A percentile compares a stretch with the other conserved stretches of the same genome.
Evolutionary conservation across 2,113 vertebrate species (phyloP).

Genomic region (Steatornis caripensis): DNA sequence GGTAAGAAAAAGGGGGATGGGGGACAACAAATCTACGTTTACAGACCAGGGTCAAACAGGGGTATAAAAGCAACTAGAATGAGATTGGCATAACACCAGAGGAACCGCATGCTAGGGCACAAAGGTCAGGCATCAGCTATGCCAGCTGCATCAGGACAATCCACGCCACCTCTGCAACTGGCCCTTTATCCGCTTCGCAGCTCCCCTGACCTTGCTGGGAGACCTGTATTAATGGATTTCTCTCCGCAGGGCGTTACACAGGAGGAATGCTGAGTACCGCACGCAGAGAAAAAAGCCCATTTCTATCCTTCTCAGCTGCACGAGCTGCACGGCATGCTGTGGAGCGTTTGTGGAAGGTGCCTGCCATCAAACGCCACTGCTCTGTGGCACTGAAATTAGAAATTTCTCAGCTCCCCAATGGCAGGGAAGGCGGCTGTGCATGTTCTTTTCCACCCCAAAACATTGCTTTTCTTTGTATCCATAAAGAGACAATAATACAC

Average conservation of each 20-base stretch:
- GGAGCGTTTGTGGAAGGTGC: background rate
- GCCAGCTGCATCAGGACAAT: background rate
- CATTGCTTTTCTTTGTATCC: background rate
- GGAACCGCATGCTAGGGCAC: accelerated
- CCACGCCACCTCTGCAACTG: background rate
- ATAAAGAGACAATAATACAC: background rate
- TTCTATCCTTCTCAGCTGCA: background rate
- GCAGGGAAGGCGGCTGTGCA: background rate
- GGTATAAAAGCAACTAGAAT: background rate
- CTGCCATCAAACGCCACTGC: background rate
- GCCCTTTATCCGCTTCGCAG: background rate
- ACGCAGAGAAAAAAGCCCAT: accelerated
- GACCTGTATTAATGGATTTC: background rate
- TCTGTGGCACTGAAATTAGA: background rate
- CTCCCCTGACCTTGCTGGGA: background rate
- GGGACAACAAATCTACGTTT: background rate
- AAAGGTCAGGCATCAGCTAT: background rate
- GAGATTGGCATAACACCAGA: background rate
- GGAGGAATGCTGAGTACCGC: background rate
- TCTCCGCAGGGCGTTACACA: accelerated
- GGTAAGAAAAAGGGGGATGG: background rate
- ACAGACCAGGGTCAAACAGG: background rate
- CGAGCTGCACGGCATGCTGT: accelerated
- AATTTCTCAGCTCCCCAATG: background rate
- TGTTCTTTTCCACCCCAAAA: background rate